Percentiles rank a stretch among this genome's conserved stretches.
These are phyloP conservation scores for Cervus canadensis DNA, from an alignment of 2,113 vertebrate genomes.

Conservation along the genomic window DNA sequence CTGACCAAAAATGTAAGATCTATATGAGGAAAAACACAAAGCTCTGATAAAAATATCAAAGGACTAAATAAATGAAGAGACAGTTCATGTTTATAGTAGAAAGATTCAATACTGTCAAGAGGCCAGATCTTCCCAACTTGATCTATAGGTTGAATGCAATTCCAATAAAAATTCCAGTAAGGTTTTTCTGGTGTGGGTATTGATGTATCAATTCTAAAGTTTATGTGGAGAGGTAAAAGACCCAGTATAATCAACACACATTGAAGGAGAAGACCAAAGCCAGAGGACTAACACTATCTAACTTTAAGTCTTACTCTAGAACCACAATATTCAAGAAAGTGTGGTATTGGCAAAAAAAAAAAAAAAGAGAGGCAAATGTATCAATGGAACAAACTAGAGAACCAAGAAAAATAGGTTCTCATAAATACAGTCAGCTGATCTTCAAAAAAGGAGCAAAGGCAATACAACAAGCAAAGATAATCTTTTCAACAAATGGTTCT, in stretches of 20 bases:
- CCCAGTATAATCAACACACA: neutral
- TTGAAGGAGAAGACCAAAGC: neutral
- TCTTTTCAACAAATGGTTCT: neutral
- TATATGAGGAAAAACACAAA: neutral
- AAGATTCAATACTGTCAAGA: neutral
- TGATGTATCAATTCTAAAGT: neutral
- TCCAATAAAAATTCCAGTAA: neutral
- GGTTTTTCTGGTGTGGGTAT: neutral
- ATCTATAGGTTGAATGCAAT: neutral
- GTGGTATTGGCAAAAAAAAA: neutral
- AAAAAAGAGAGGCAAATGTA: neutral
- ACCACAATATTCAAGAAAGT: neutral
- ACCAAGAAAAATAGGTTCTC: neutral
- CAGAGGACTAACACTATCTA: neutral
- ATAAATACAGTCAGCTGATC: neutral
- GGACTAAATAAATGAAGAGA: neutral
- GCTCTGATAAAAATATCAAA: neutral
- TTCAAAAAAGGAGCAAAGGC: neutral
- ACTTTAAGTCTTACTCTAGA: conserved; percentile 1
- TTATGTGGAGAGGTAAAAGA: neutral
- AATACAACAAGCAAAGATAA: neutral
- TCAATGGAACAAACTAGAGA: neutral
- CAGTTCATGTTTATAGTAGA: neutral
- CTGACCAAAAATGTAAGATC: neutral
- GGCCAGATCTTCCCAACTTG: neutral